Base-by-base conservation (phyloP, 2,888 invertebrate species). In the Epirrhoe alternata region DNA sequence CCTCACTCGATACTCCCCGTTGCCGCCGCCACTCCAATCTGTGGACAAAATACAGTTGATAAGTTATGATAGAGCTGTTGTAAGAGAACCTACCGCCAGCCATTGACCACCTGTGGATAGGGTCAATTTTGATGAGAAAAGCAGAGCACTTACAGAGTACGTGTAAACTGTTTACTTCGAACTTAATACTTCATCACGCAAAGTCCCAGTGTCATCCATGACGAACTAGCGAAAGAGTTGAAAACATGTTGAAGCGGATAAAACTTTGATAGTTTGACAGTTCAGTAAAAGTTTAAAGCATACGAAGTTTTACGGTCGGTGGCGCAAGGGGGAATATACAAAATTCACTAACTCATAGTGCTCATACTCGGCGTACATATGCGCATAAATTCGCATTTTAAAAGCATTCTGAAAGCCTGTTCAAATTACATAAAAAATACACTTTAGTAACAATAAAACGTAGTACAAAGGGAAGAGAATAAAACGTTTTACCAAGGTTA, bases 1-100 rank as follows among this genome's bases (percentile, higher is more conserved):
- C 86, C 97, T 96, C 74, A 98, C 97, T 82, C 97, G 95, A 88
- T 97, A 97, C 87, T 97, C 97, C 80, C 96, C 96, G 75, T 92
- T 92, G 61, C 90, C 90, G 74, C 95, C 89, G 81, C 96, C 96
- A 83, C 95, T 96, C 97, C 97, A 97, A 92, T 97, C 97, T 97
- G 94, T 16, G 92, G 52, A 64, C 63, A 66, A 52, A 65, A 65
- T 57, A 61, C 38, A 52, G 59, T 42, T 59, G n/a, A 52, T 12
- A 14, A 58, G n/a, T 47, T 47, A 16, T 35, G 6, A 7, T 51
- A 42, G 35, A 35, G 10, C 8, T 8, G 35, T 1, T 24, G 24
- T 1, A 24, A 8, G 35, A 8, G 8, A 35, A 35, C 35, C 10
- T 2, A 24, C 24, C n/a, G n/a, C n/a, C n/a, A n/a, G n/a, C n/a